A percentile compares a stretch with the other conserved stretches of the same genome.
These are phyloP conservation scores for Zaprionus lachaisei DNA, from an alignment of 1,140 invertebrate genomes.

Conservation along the genomic window DNA sequence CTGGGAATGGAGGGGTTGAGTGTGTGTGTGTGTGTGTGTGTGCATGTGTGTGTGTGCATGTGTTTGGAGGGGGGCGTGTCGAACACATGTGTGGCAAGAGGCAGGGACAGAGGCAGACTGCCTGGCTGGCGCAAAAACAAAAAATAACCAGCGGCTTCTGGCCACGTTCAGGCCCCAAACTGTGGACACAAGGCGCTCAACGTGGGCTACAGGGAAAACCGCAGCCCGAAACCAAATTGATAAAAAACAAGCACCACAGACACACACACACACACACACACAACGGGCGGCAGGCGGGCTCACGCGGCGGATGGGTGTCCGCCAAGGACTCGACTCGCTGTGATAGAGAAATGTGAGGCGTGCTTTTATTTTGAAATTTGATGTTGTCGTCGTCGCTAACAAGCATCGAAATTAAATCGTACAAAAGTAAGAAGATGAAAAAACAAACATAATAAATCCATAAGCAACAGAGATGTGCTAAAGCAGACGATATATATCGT, in stretches of 20 bases:
- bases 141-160: constrained; percentile 59
- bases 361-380: constrained; percentile 27
- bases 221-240: constrained; percentile 72
- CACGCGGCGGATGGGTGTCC: background rate
- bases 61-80: constrained; percentile 10
- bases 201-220: constrained; percentile 48
- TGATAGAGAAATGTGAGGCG: constrained; percentile 13
- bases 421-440: constrained; percentile 3
- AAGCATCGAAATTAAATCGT: constrained; percentile 20
- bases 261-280: constrained; percentile 1
- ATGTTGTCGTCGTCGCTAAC: constrained; percentile 29
- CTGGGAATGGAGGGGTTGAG: background rate
- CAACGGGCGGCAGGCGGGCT: background rate
- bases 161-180: constrained; percentile 52
- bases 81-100: constrained; percentile 20
- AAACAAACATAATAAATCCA: background rate
- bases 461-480: background rate
- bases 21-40: background rate
- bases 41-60: constrained; percentile 11
- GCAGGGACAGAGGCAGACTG: background rate
- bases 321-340: constrained; percentile 5
- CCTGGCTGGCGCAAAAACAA: background rate
- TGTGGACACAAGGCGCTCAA: constrained; percentile 23
- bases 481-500: background rate
- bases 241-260: constrained; percentile 43